These are phyloP conservation scores for Bombus fervidus DNA, from an alignment of 1,140 invertebrate species.

Conservation along the genomic window DNA sequence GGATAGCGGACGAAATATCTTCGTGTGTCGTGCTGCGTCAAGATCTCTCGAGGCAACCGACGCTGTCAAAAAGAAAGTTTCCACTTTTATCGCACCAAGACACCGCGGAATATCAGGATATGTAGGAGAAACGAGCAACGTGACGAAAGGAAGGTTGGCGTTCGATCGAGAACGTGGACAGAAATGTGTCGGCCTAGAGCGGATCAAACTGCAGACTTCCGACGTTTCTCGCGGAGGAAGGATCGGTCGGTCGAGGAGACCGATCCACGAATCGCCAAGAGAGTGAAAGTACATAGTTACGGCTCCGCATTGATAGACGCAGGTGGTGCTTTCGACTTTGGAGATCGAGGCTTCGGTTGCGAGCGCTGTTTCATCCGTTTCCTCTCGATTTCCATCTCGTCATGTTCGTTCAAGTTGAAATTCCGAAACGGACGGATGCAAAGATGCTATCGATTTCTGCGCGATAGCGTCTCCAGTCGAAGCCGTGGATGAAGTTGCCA, in stretches of 20 bases:
- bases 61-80: too few relatives aligned
- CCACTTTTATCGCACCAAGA: too few relatives aligned
- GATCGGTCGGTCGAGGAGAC: not conserved
- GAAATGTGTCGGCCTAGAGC: not conserved
- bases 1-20: too few relatives aligned
- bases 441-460: not conserved
- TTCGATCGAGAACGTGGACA: not conserved
- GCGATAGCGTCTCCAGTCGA: not conserved
- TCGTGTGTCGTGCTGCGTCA: too few relatives aligned
- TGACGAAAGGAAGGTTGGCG: not conserved
- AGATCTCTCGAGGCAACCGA: too few relatives aligned
- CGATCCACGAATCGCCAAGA: slow-evolving; percentile 49
- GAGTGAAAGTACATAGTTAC: slow-evolving; percentile 58
- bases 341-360: slow-evolving; percentile 45
- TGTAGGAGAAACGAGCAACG: too few relatives aligned
- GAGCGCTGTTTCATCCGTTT: not conserved
- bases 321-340: slow-evolving; percentile 56
- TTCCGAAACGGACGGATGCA: not conserved
- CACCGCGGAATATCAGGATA: too few relatives aligned
- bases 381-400: slow-evolving; percentile 35
- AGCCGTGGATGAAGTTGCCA: too few relatives aligned
- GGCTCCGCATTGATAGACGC: not conserved
- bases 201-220: slow-evolving; percentile 6
- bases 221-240: not conserved
- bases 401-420: not conserved